phyloP scores from a whole-genome alignment of 92 coral and sea anemone species.

The Epizoanthus illoricatus region DNA sequence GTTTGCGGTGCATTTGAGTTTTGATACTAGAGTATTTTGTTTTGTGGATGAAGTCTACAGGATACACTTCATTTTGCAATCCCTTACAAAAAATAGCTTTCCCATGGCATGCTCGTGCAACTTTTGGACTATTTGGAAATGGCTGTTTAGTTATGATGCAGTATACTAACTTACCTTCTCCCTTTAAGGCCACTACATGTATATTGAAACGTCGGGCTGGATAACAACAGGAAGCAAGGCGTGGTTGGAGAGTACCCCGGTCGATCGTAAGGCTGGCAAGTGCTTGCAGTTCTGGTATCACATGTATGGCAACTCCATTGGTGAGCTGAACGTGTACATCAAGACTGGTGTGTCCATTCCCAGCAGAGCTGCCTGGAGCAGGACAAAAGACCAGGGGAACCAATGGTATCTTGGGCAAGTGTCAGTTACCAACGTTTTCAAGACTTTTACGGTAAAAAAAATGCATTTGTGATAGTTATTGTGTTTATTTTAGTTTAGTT shows the following conservation, averaged over 20 bases:
- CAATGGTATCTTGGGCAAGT: constrained; percentile 90
- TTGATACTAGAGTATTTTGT: too few relatives aligned
- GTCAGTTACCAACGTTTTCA: constrained; percentile 53
- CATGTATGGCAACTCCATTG: constrained; percentile 92
- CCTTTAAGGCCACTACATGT: constrained; percentile 83
- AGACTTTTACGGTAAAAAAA: constrained; percentile 36
- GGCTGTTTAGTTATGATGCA: too few relatives aligned
- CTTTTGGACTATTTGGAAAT: too few relatives aligned
- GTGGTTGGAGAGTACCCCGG: constrained; percentile 65
- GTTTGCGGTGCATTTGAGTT: too few relatives aligned
- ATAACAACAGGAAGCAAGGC: constrained; percentile 59
- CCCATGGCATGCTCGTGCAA: too few relatives aligned
- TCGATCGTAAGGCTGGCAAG: constrained; percentile 75
- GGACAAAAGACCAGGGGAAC: constrained; percentile 87
- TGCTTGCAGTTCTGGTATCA: constrained; percentile 96
- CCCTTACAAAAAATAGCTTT: too few relatives aligned
- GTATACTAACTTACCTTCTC: not conserved
- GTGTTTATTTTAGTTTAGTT: too few relatives aligned
- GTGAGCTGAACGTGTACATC: constrained; percentile 78
- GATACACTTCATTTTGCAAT: too few relatives aligned
- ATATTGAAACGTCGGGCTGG: constrained; percentile 68
- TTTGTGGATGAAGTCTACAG: too few relatives aligned
- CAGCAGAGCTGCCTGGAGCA: constrained; percentile 70
- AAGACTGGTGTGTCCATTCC: constrained; percentile 56
- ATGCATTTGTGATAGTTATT: too few relatives aligned